Conservation (phyloP, 2,113 vertebrate species). For the Daphoenositta chrysoptera region DNA sequence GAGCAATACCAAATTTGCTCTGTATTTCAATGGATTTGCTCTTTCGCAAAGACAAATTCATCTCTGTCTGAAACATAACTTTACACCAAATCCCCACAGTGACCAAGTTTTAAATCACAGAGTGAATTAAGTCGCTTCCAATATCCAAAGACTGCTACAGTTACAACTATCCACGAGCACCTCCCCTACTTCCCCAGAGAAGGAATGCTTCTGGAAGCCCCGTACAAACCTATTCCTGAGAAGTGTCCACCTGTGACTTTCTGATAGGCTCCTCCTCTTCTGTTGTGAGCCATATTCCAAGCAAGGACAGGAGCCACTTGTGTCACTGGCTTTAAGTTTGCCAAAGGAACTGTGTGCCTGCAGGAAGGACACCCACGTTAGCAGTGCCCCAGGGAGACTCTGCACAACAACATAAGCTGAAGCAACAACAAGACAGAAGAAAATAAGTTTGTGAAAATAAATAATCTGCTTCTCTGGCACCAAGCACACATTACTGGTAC, state of each 20-base stretch:
- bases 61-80: background rate
- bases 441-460: background rate
- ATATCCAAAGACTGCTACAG: background rate
- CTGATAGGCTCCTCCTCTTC: constrained; percentile 80
- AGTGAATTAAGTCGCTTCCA: background rate
- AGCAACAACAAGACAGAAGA: background rate
- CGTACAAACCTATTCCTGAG: constrained; percentile 80
- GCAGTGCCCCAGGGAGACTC: background rate
- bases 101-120: background rate
- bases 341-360: constrained; percentile 89
- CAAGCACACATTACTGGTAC: background rate
- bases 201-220: background rate
- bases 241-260: constrained; percentile 69
- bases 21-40: background rate
- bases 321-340: constrained; percentile 87
- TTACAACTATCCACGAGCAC: fast-evolving
- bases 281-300: constrained; percentile 79
- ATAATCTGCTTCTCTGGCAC: background rate
- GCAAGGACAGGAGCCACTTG: constrained; percentile 82
- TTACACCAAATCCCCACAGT: background rate
- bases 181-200: background rate
- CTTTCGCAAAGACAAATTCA: background rate
- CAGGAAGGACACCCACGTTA: background rate
- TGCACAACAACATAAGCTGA: background rate
- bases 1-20: background rate